Percentiles rank a stretch among this genome's conserved stretches.
Evolutionary conservation across 2,797 vertebrate species (phyloP).

Genomic region (Sebastes taczanowskii): DNA sequence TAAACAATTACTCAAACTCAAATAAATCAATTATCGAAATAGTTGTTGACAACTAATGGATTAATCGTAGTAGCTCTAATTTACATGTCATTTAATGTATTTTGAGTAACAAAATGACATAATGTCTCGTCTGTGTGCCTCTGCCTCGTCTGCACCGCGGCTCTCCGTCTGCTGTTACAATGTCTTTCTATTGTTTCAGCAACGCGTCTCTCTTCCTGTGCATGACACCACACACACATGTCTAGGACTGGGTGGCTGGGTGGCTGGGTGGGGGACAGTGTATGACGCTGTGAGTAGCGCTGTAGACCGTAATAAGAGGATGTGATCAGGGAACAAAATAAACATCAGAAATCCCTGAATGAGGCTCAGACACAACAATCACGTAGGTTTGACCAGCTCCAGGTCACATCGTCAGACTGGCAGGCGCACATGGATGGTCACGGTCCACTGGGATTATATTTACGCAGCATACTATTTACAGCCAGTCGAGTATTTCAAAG

Average conservation of each 20-base stretch:
- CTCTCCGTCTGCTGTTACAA: background rate
- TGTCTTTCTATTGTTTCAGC: constrained; percentile 50
- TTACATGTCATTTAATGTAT: background rate
- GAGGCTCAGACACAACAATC: constrained; percentile 59
- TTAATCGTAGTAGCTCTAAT: too few relatives aligned
- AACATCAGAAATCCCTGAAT: constrained; percentile 69
- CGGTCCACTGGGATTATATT: background rate
- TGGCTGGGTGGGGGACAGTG: background rate
- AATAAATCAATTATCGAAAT: too few relatives aligned
- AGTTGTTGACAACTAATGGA: too few relatives aligned
- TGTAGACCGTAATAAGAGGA: constrained; percentile 45
- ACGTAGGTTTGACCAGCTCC: constrained; percentile 42
- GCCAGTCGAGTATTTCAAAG: background rate
- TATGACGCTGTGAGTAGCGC: constrained; percentile 13
- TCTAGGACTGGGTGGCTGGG: background rate
- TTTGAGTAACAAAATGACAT: constrained; percentile 2
- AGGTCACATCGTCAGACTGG: constrained; percentile 38
- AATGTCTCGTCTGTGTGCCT: background rate
- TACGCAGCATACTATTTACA: background rate
- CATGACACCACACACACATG: constrained; percentile 32
- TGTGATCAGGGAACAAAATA: constrained; percentile 64
- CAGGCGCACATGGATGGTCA: background rate
- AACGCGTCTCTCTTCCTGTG: constrained; percentile 49
- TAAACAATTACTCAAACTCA: too few relatives aligned
- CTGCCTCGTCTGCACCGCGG: background rate